phyloP scores from a whole-genome alignment of 2,113 vertebrate genomes.

The Miniopterus natalensis region DNA sequence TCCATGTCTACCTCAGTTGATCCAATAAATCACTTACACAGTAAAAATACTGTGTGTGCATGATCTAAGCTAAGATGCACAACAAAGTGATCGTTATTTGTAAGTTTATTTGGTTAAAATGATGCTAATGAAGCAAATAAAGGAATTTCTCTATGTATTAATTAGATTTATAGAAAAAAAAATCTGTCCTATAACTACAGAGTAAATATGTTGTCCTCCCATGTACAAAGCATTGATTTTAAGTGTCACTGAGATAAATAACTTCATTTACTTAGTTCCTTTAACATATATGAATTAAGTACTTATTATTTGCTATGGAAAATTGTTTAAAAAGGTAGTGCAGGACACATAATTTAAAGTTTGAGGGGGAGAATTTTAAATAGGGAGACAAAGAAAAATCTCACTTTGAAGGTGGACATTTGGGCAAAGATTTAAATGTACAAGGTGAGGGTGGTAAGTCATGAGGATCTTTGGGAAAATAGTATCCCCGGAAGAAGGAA shows the following conservation, averaged over 20 bases:
- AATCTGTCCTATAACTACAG: not conserved
- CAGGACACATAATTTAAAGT: not conserved
- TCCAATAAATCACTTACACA: not conserved
- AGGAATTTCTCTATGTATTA: not conserved
- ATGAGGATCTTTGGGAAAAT: not conserved
- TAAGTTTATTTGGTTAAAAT: not conserved
- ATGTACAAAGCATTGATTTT: not conserved
- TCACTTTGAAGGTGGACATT: not conserved
- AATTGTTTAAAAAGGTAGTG: not conserved
- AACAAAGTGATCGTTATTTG: not conserved
- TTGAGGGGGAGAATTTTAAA: not conserved
- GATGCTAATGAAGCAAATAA: not conserved
- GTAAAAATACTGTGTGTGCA: not conserved
- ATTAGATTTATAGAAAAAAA: not conserved
- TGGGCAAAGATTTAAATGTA: not conserved
- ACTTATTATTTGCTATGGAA: not conserved
- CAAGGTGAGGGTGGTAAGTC: not conserved
- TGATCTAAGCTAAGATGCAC: not conserved
- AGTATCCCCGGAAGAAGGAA: not conserved
- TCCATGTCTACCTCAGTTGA: not conserved
- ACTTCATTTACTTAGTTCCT: not conserved
- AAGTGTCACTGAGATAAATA: not conserved
- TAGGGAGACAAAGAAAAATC: not conserved
- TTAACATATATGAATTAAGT: slow-evolving; percentile 41
- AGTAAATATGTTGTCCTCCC: not conserved